A percentile compares a stretch with the other conserved stretches of the same genome.
These are phyloP conservation scores for Drosophila imparisetae DNA, from an alignment of 2,888 invertebrate genomes.

Conservation along the genomic window DNA sequence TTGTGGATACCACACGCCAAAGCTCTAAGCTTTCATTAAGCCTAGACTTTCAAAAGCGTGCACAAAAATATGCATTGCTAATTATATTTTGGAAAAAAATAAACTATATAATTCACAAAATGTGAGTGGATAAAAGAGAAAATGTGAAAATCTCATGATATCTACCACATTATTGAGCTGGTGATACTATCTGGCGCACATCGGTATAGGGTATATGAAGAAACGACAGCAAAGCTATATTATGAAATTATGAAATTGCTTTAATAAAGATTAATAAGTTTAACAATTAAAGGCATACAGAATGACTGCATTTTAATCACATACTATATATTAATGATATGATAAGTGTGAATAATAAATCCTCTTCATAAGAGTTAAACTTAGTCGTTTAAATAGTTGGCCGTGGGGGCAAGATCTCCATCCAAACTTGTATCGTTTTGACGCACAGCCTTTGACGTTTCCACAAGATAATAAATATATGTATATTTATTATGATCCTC, in stretches of 20 bases:
- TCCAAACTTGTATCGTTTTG: slow-evolving; percentile 75
- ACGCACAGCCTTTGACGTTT: slow-evolving; percentile 92
- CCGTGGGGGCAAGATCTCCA: slow-evolving; percentile 46
- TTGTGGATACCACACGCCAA: background rate
- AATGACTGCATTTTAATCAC: slow-evolving; percentile 22
- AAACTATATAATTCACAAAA: background rate
- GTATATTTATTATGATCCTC: slow-evolving; percentile 92
- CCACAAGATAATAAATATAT: slow-evolving; percentile 93
- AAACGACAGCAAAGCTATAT: background rate
- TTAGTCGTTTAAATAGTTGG: slow-evolving; percentile 50
- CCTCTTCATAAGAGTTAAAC: background rate
- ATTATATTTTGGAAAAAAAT: background rate
- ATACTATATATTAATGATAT: slow-evolving; percentile 15
- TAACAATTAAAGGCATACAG: slow-evolving; percentile 8
- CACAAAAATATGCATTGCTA: background rate
- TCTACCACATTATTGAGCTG: background rate
- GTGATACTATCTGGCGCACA: background rate
- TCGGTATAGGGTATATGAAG: background rate
- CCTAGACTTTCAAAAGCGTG: background rate
- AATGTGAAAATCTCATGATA: background rate
- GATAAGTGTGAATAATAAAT: slow-evolving; percentile 43
- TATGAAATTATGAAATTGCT: slow-evolving; percentile 9
- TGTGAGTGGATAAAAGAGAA: background rate
- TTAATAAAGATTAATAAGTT: slow-evolving; percentile 12
- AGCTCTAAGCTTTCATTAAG: background rate